Base-by-base conservation (phyloP, 2,797 vertebrate species). In the Decapterus maruadsi region DNA sequence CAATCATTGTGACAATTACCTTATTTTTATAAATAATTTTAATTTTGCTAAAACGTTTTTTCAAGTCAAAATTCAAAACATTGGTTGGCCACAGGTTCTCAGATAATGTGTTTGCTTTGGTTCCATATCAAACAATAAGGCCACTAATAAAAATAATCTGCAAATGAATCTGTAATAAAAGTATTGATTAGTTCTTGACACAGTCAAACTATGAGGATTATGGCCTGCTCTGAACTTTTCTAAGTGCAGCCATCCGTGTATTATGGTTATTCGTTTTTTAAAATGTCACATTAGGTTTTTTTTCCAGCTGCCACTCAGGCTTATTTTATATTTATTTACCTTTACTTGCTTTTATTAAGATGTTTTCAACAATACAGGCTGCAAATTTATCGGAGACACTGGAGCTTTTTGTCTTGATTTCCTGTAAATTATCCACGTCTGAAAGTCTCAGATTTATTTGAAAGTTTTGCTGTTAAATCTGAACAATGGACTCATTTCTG, bases 281-380 rank as follows among this genome's bases (percentile, higher is more conserved):
- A 85, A 85, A 76, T 72, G 72, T 72, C 70, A 74, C 65, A 8
- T 61, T 22, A 68, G 19, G 46, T 29, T 42, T 64, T n/a, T n/a
- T 45, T 75, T 26, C 22, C 8, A 42, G 64, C 64, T 72, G 75
- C 43, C 48, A 29, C 77, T 73, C 68, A 34, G 51, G 17, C 7
- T 4, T 29, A 0, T 13, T 31, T 51, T 8, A 17, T 20, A 50
- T 29, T 13, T 20, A 50, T 29, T 13, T 20, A 1, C n/a, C 2
- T 11, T 53, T 5, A 51, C 20, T 54, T n/a, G 19, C 19, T 58
- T 8, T 11, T 34, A 6, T 34, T 34, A 34, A 5, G 6, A 34
- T 34, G 31, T 5, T 34, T n/a, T 34, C n/a, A n/a, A 56, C 0
- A 90, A 72, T 50, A 94, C 94, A 0, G 87, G 87, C 78, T 96